phyloP scores from a whole-genome alignment of 2,888 invertebrate genomes.

The Eupithecia abbreviata region DNA sequence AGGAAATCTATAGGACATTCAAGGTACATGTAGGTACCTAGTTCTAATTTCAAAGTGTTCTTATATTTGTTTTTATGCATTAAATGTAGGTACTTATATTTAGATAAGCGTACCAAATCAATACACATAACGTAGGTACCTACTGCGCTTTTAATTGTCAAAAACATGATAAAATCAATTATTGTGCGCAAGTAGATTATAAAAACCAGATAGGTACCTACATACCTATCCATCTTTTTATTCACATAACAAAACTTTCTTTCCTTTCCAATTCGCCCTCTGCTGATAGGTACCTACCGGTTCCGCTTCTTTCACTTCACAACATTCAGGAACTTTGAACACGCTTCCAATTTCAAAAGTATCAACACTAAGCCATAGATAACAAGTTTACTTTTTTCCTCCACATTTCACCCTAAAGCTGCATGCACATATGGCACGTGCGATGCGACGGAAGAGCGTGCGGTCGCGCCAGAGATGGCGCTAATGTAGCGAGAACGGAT shows the following conservation, averaged over 20 bases:
- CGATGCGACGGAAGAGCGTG: slow-evolving; percentile 35
- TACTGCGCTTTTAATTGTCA: not conserved
- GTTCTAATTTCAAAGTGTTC: not conserved
- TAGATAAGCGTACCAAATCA: not conserved
- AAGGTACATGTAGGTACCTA: not conserved
- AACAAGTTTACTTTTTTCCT: slow-evolving; percentile 27
- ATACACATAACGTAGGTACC: not conserved
- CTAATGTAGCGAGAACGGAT: slow-evolving; percentile 38
- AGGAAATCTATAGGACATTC: not conserved
- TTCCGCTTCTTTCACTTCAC: slow-evolving; percentile 5
- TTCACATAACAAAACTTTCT: not conserved
- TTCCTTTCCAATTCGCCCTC: not conserved
- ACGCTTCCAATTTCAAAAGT: slow-evolving; percentile 27
- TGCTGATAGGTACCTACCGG: not conserved
- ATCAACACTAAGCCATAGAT: slow-evolving; percentile 26
- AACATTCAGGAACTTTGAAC: slow-evolving; percentile 4
- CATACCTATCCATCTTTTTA: not conserved
- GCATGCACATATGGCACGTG: slow-evolving; percentile 38
- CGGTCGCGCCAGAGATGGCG: slow-evolving; percentile 34
- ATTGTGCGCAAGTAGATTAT: not conserved
- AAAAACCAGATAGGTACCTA: not conserved
- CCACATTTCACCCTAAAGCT: slow-evolving; percentile 31
- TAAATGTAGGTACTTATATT: not conserved
- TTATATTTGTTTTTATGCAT: not conserved
- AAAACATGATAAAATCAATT: not conserved